Conservation (phyloP, 2,797 vertebrate genomes). For the Sebastes kiyomatsui region DNA sequence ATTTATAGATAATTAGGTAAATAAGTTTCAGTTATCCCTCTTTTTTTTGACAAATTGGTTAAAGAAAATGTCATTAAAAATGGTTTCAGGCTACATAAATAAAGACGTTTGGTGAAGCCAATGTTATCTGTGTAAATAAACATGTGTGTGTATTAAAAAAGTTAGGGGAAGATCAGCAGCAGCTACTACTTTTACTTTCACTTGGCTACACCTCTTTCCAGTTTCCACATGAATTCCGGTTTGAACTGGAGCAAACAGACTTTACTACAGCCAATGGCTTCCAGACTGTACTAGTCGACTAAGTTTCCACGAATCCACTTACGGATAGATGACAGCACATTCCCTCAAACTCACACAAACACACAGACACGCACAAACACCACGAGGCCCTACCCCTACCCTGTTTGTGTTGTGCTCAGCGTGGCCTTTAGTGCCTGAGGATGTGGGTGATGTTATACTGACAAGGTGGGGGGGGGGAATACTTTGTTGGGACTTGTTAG, state of each 20-base stretch:
- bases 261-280: slow-evolving; percentile 16
- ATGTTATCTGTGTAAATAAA: too few species aligned
- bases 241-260: slow-evolving; percentile 33
- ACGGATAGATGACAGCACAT: slow-evolving; percentile 41
- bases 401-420: slow-evolving; percentile 53
- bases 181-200: slow-evolving; percentile 47
- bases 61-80: too few species aligned
- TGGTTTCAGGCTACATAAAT: neutral
- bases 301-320: slow-evolving; percentile 59
- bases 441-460: slow-evolving; percentile 51
- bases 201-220: neutral
- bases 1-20: neutral
- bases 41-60: neutral
- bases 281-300: slow-evolving; percentile 8
- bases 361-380: slow-evolving; percentile 7
- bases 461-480: slow-evolving; percentile 19
- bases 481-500: slow-evolving; percentile 56
- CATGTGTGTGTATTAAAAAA: neutral
- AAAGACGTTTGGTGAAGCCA: neutral
- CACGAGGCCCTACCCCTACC: neutral
- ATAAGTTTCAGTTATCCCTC: neutral
- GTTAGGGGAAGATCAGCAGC: slow-evolving; percentile 14
- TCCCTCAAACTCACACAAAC: slow-evolving; percentile 15
- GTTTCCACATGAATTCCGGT: slow-evolving; percentile 21
- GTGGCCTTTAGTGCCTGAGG: slow-evolving; percentile 32